phyloP scores from a whole-genome alignment of 2,113 vertebrate species.

The Lontra canadensis region DNA sequence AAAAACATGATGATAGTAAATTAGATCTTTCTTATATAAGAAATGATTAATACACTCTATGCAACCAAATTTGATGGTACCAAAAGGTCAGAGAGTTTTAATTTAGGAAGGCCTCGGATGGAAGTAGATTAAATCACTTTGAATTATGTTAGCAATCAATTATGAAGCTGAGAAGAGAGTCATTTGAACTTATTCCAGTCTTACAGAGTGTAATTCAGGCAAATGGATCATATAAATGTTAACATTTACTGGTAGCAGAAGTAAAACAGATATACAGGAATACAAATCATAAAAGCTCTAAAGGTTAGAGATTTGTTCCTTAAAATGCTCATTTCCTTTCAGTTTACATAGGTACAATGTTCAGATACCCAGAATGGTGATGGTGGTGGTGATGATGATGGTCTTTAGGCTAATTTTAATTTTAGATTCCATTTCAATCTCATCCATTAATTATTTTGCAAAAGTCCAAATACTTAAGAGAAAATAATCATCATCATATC shows the following conservation, averaged over 20 bases:
- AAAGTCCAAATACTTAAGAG: constrained; percentile 16
- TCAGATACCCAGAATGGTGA: neutral
- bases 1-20: constrained; percentile 60
- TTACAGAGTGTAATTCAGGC: constrained; percentile 64
- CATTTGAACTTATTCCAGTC: constrained; percentile 75
- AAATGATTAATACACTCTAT: constrained; percentile 72
- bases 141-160: constrained; percentile 79
- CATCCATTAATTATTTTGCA: neutral
- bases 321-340: constrained; percentile 71
- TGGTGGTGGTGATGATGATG: neutral
- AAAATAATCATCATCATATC: neutral
- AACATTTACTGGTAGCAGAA: constrained; percentile 74
- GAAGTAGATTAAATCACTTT: constrained; percentile 65
- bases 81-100: constrained; percentile 80
- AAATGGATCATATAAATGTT: constrained; percentile 59
- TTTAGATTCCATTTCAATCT: neutral
- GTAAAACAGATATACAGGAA: neutral
- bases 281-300: neutral
- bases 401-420: neutral
- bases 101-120: constrained; percentile 63
- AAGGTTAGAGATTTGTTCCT: constrained; percentile 60
- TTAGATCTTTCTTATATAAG: constrained; percentile 73
- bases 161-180: constrained; percentile 78
- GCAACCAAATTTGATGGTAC: constrained; percentile 49
- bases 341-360: neutral